Evolutionary conservation across 2,113 vertebrate species (phyloP).

Genomic region (Empidonax alnorum): DNA sequence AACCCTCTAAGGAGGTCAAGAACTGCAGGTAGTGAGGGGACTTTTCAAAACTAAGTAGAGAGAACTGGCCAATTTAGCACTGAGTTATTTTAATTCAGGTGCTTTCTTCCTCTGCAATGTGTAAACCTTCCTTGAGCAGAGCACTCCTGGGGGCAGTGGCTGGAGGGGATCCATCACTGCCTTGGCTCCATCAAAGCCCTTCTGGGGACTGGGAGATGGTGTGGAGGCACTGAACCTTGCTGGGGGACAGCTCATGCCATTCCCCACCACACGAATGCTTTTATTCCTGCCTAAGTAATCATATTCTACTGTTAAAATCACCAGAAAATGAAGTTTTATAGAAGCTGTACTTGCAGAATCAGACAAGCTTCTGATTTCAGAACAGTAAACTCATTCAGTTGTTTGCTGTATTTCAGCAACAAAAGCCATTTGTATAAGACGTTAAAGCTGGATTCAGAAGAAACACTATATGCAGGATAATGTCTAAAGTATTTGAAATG

Average conservation of each 20-base stretch:
- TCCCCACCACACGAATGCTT: background rate
- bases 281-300: background rate
- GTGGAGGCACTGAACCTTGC: background rate
- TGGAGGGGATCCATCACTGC: slow-evolving; percentile 51
- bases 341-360: background rate
- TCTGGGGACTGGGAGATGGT: background rate
- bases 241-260: background rate
- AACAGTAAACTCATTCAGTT: background rate
- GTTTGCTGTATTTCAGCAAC: background rate
- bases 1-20: slow-evolving; percentile 30
- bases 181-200: slow-evolving; percentile 51
- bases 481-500: background rate
- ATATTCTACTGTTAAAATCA: background rate
- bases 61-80: slow-evolving; percentile 8
- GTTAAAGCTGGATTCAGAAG: slow-evolving; percentile 1
- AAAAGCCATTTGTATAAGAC: background rate
- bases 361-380: background rate
- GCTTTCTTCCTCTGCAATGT: slow-evolving; percentile 38
- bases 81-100: slow-evolving; percentile 39
- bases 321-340: background rate
- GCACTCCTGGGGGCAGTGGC: slow-evolving; percentile 47
- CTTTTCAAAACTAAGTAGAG: slow-evolving; percentile 33
- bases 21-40: slow-evolving; percentile 12
- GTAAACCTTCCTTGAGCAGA: slow-evolving; percentile 39
- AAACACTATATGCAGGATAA: background rate